These are phyloP conservation scores for Otolemur garnettii DNA, from an alignment of 2,113 vertebrate genomes.

Conservation along the genomic window DNA sequence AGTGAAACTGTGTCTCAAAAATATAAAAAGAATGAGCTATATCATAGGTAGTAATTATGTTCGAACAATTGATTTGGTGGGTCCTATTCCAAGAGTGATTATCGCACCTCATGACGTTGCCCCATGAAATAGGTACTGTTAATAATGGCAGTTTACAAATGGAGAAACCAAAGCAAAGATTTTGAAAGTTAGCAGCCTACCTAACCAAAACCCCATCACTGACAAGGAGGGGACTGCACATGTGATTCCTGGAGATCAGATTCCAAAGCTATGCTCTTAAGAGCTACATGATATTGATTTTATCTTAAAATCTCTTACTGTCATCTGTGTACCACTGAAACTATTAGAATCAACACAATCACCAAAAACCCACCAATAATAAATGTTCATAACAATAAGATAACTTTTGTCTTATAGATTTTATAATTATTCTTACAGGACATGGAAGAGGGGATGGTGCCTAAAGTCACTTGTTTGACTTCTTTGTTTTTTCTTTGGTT, in stretches of 20 bases:
- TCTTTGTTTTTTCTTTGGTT: not conserved
- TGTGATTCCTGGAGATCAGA: not conserved
- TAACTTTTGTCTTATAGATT: not conserved
- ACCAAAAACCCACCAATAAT: not conserved
- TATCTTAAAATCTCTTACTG: not conserved
- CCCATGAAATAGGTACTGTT: not conserved
- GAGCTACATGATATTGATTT: not conserved
- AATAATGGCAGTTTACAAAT: not conserved
- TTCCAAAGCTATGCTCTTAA: not conserved
- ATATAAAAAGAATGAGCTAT: not conserved
- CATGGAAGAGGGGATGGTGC: not conserved
- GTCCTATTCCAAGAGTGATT: not conserved
- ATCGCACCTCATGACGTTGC: not conserved
- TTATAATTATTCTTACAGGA: not conserved
- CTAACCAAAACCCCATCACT: not conserved
- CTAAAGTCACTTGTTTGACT: not conserved
- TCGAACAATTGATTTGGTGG: not conserved
- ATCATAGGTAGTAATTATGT: not conserved
- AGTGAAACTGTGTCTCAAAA: too few relatives aligned
- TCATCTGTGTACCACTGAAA: not conserved
- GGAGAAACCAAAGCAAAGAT: not conserved
- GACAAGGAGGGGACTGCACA: not conserved
- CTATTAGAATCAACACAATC: not conserved
- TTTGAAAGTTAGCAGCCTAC: not conserved
- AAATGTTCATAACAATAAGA: not conserved